Conservation (phyloP, 2,113 vertebrate species). For the Semnornis frantzii region DNA sequence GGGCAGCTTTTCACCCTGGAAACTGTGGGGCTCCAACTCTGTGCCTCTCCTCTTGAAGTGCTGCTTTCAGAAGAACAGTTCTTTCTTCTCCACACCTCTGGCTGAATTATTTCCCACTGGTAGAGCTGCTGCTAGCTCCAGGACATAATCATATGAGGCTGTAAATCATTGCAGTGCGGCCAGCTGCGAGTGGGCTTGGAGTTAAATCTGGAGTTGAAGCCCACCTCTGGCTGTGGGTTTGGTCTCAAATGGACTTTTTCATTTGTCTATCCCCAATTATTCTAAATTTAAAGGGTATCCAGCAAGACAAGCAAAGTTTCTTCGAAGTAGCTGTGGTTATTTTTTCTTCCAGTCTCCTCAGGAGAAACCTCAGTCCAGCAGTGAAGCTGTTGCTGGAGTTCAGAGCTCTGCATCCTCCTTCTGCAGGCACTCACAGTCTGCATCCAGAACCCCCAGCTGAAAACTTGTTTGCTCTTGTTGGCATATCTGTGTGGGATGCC, state of each 20-base stretch:
- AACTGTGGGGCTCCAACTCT: background rate
- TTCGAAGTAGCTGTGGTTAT: background rate
- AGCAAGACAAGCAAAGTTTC: background rate
- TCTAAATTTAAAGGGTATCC: constrained; percentile 6
- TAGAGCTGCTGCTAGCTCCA: constrained; percentile 43
- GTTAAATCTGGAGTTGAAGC: constrained; percentile 7
- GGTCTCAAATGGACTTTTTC: constrained; percentile 4
- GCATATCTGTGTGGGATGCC: background rate
- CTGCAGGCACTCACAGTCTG: background rate
- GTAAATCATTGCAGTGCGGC: constrained; percentile 10
- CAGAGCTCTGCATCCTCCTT: background rate
- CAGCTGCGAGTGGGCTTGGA: constrained; percentile 24
- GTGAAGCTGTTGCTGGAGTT: background rate
- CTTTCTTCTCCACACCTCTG: background rate
- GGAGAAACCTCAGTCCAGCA: background rate
- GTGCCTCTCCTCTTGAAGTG: background rate
- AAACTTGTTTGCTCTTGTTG: background rate
- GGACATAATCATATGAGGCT: background rate
- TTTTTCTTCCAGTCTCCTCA: background rate
- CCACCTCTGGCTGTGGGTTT: background rate
- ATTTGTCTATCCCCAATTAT: constrained; percentile 44
- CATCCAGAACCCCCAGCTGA: background rate
- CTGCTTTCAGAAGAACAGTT: background rate
- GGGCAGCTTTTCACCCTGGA: rapidly evolving
- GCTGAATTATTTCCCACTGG: constrained; percentile 33